Evolutionary conservation across 1,140 invertebrate genomes (phyloP), one percentile per base, ranked within the genome.

Genomic region (Drosophila repleta): DNA sequence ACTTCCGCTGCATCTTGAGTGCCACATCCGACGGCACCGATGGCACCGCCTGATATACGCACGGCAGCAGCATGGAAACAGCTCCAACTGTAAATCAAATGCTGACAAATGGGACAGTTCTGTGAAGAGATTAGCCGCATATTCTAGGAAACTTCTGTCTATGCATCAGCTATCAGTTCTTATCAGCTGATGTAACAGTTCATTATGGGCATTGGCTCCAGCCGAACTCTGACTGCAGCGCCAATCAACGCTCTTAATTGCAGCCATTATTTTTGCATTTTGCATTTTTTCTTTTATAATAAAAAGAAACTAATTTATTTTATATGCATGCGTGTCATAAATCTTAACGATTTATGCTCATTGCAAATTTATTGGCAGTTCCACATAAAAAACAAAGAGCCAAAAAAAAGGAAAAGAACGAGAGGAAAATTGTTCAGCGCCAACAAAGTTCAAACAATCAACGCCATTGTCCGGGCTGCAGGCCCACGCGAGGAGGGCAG

Each of bases 381-480:
- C 20, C 24, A 41, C 45, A 74, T 46, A 64, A 57, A 49, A 48
- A 43, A n/a, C n/a, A n/a, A n/a, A n/a, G n/a, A n/a, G n/a, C n/a
- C n/a, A 26, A 49, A 64, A 46, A 29, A 21, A 32, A 8, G 13
- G 24, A 37, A 49, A 56, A 32, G 18, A 35, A 13, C 32, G n/a
- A 26, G 53, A 58, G 26, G 21, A 53, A 83, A 73, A 76, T 77
- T 61, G 60, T 74, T 53, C 72, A 80, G 69, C 64, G 61, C 56
- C 64, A 78, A 71, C 73, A 79, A 85, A 84, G 79, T 88, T 87
- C 76, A 83, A 87, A 87, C 83, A 87, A 88, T 87, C 83, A 83
- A 70, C 83, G 68, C 79, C 79, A 87, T 87, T 87, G 83, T 88
- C 52, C 76, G 20, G 13, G 32, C 15, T 53, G 15, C 17, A 1